Conservation (phyloP, 2,113 vertebrate genomes). For the Mus musculus region DNA sequence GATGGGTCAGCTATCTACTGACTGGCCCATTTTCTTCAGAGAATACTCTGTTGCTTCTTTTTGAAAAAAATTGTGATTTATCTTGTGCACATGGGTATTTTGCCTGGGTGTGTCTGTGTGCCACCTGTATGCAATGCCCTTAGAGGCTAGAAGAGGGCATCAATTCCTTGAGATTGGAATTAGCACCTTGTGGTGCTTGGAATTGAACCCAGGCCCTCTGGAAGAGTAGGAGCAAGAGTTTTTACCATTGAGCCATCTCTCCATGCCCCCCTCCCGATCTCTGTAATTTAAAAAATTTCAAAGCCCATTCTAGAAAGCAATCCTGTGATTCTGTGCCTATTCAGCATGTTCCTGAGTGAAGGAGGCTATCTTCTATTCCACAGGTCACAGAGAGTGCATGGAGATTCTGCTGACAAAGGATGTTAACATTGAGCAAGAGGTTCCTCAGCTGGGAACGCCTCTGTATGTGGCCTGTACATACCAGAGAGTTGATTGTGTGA, state of each 20-base stretch:
- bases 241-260: background rate
- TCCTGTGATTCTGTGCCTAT: slow-evolving; percentile 25
- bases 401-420: slow-evolving; percentile 92
- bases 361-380: slow-evolving; percentile 19
- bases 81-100: background rate
- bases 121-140: background rate
- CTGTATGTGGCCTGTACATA: slow-evolving; percentile 92
- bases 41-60: background rate
- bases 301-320: slow-evolving; percentile 16
- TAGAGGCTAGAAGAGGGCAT: background rate
- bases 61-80: background rate
- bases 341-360: background rate
- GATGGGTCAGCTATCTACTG: too few species aligned
- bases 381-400: slow-evolving; percentile 94
- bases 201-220: background rate
- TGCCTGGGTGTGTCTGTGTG: background rate
- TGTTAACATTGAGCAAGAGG: slow-evolving; percentile 90
- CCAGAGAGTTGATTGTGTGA: slow-evolving; percentile 89
- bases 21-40: too few species aligned
- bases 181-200: background rate
- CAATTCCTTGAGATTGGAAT: background rate
- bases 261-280: background rate
- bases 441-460: slow-evolving; percentile 88
- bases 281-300: slow-evolving; percentile 37
- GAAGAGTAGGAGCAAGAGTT: background rate